Conservation (phyloP, 2,888 invertebrate species). For the Myathropa florea region DNA sequence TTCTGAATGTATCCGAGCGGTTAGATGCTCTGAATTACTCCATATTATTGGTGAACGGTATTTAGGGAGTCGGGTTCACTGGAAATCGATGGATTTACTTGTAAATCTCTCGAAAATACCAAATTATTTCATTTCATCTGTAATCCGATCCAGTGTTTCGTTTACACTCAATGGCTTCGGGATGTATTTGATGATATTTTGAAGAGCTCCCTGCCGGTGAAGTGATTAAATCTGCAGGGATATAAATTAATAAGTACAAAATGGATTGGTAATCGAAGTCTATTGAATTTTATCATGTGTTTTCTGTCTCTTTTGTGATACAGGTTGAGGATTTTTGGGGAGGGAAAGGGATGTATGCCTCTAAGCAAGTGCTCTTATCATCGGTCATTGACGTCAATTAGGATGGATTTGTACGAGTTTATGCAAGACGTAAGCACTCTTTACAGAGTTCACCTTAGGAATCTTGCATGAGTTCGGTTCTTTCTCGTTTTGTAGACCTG, state of each 20-base stretch:
- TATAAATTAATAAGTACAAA: not conserved
- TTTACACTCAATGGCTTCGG: not conserved
- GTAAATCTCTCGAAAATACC: not conserved
- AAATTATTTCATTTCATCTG: conserved; percentile 1
- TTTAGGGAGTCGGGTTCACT: not conserved
- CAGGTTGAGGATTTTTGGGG: not conserved
- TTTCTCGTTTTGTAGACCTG: no score
- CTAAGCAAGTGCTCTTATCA: no score
- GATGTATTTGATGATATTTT: not conserved
- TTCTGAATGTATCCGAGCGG: not conserved
- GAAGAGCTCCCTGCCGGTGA: not conserved
- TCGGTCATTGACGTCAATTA: no score
- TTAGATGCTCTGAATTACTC: not conserved
- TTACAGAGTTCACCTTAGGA: no score
- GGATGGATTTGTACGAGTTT: no score
- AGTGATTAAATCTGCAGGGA: not conserved
- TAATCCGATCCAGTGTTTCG: not conserved
- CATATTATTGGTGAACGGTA: not conserved
- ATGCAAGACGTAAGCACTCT: no score
- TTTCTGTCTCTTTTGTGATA: not conserved
- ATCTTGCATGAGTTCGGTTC: no score
- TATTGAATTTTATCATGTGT: not conserved
- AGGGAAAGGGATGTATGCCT: not conserved
- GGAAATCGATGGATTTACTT: not conserved
- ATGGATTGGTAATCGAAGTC: not conserved